A percentile compares a stretch with the other conserved stretches of the same genome.
Evolutionary conservation across 2,888 invertebrate genomes (phyloP).

Genomic region (Caradrina kadenii): DNA sequence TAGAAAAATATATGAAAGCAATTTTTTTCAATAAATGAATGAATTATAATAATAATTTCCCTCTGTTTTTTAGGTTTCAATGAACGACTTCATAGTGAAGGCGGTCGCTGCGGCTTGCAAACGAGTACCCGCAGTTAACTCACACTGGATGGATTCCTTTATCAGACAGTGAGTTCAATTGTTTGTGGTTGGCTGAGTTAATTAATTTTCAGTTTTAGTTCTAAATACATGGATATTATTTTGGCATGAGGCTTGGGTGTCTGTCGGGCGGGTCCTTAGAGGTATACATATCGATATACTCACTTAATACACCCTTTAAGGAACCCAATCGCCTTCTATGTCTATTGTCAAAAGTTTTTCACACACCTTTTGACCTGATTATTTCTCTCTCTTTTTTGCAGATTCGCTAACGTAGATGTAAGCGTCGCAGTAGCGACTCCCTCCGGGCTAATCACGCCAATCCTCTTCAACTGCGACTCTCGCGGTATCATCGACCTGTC

Average conservation of each 20-base stretch:
- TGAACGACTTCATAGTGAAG: slow-evolving; percentile 99
- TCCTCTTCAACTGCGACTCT: slow-evolving; percentile 97
- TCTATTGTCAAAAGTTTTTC: neutral
- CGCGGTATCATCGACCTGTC: slow-evolving; percentile 97
- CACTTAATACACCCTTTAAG: too few species aligned
- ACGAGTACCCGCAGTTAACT: slow-evolving; percentile 98
- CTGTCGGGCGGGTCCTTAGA: too few species aligned
- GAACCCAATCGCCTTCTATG: too few species aligned
- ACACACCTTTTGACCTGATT: neutral
- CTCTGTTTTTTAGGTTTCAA: slow-evolving; percentile 91
- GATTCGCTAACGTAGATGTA: slow-evolving; percentile 97
- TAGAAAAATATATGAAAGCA: neutral
- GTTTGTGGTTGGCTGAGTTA: too few species aligned
- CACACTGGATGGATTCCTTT: slow-evolving; percentile 97
- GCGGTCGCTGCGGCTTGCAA: slow-evolving; percentile 97
- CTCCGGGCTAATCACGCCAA: slow-evolving; percentile 98
- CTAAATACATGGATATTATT: neutral
- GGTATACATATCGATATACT: too few species aligned
- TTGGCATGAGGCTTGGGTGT: too few species aligned
- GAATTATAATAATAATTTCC: too few species aligned
- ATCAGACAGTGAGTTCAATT: slow-evolving; percentile 95
- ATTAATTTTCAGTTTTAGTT: too few species aligned
- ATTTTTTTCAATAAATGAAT: neutral
- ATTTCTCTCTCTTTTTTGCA: slow-evolving; percentile 74
- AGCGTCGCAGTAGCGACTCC: slow-evolving; percentile 99